Conservation (phyloP, 2,113 vertebrate genomes). For the Dascyllus trimaculatus region DNA sequence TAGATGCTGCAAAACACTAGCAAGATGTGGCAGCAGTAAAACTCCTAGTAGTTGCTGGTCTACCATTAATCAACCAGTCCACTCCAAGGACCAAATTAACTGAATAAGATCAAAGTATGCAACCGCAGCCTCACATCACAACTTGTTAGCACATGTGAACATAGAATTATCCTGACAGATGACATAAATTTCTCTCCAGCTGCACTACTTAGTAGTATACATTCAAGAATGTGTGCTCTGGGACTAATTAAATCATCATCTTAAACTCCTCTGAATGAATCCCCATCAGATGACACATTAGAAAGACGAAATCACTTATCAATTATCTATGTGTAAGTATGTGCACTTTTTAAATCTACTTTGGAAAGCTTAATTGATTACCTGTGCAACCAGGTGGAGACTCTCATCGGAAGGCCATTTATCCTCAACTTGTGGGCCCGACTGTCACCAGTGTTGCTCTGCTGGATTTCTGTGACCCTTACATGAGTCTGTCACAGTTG, state of each 20-base stretch:
- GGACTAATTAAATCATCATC: neutral
- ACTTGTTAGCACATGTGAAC: neutral
- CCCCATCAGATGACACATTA: neutral
- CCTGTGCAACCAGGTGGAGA: neutral
- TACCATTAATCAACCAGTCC: too few relatives aligned
- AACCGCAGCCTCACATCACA: too few relatives aligned
- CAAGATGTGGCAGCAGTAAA: too few relatives aligned
- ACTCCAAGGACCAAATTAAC: too few relatives aligned
- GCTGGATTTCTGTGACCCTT: slow-evolving; percentile 47
- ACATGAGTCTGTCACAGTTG: slow-evolving; percentile 32
- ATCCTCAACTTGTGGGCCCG: slow-evolving; percentile 6
- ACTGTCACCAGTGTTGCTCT: slow-evolving; percentile 32
- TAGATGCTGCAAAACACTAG: too few relatives aligned
- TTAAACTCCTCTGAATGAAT: slow-evolving; percentile 9
- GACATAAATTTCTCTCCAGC: neutral
- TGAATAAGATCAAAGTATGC: too few relatives aligned
- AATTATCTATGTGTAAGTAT: neutral
- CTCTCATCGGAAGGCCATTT: neutral
- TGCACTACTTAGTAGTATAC: neutral
- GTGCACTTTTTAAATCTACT: neutral
- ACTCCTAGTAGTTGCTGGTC: too few relatives aligned
- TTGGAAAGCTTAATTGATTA: neutral
- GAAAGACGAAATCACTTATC: neutral
- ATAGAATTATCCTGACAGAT: neutral
- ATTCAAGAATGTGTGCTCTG: neutral